phyloP scores from a whole-genome alignment of 2,797 vertebrate genomes.

The Zenarchopterus dispar region DNA sequence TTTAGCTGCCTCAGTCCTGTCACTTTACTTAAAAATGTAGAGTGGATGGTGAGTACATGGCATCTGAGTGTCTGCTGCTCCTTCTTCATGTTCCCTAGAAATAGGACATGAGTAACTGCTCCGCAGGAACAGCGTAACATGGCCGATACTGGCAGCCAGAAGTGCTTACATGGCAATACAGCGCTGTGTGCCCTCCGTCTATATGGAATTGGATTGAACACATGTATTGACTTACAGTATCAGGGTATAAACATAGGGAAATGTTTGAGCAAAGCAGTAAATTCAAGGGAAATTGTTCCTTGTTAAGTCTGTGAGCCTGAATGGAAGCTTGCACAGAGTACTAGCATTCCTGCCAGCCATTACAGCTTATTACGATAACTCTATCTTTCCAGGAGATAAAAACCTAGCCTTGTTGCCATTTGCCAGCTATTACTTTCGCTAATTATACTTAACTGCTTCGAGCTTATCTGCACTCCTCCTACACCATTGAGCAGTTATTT shows the following conservation, averaged over 20 bases:
- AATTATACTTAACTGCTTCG: constrained; percentile 90
- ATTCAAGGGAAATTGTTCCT: constrained; percentile 84
- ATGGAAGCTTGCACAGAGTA: constrained; percentile 77
- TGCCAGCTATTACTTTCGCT: constrained; percentile 89
- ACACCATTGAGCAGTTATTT: constrained; percentile 85
- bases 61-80: constrained; percentile 73
- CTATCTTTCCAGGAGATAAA: constrained; percentile 86
- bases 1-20: constrained; percentile 52
- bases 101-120: constrained; percentile 82
- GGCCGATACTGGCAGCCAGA: constrained; percentile 76
- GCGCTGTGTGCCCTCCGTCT: constrained; percentile 60
- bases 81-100: constrained; percentile 78
- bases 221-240: constrained; percentile 79
- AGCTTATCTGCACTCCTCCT: constrained; percentile 89
- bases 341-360: constrained; percentile 84
- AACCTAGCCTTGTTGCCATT: constrained; percentile 86
- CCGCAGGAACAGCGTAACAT: constrained; percentile 74
- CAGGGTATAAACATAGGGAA: constrained; percentile 77
- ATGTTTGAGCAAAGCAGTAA: constrained; percentile 82
- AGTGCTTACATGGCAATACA: constrained; percentile 78
- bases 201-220: constrained; percentile 72
- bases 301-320: constrained; percentile 82
- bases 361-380: constrained; percentile 86
- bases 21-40: constrained; percentile 77
- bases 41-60: constrained; percentile 73